phyloP scores from a whole-genome alignment of 2,888 invertebrate species.

The Mechanitis messenoides region DNA sequence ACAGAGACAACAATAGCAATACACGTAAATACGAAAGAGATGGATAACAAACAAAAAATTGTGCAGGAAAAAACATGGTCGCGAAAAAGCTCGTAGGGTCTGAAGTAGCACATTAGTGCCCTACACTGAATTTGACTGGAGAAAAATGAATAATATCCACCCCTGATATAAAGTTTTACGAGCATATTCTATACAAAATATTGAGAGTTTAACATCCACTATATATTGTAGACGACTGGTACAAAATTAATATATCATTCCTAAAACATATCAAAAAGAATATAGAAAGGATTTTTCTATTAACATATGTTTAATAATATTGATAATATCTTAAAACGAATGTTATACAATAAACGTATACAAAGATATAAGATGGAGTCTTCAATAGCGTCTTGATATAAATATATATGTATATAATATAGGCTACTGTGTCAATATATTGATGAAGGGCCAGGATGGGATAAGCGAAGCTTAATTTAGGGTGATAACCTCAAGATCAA shows the following conservation, averaged over 20 bases:
- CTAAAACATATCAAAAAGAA: too few species aligned
- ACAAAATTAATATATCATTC: too few species aligned
- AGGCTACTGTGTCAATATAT: constrained; percentile 24
- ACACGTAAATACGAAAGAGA: constrained; percentile 36
- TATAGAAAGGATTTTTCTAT: too few species aligned
- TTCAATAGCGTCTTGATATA: too few species aligned
- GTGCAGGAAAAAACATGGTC: constrained; percentile 71
- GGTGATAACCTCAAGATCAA: constrained; percentile 17
- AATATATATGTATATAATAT: constrained; percentile 5
- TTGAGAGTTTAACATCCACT: constrained; percentile 15
- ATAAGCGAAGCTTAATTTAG: constrained; percentile 17
- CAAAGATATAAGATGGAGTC: too few species aligned
- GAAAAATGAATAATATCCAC: constrained; percentile 71
- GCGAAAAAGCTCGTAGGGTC: constrained; percentile 67
- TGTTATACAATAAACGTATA: too few species aligned
- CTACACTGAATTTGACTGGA: constrained; percentile 59
- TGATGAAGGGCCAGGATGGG: constrained; percentile 23
- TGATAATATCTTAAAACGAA: too few species aligned
- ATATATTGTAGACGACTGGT: too few species aligned
- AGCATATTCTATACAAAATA: constrained; percentile 50
- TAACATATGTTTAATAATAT: too few species aligned
- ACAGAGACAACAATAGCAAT: constrained; percentile 40
- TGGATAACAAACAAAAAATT: constrained; percentile 62
- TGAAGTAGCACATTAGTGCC: constrained; percentile 70
- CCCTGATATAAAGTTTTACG: constrained; percentile 52